Evolutionary conservation across 2,797 vertebrate species (phyloP), one percentile per base, ranked within the genome.

Genomic region (Catharus ustulatus): DNA sequence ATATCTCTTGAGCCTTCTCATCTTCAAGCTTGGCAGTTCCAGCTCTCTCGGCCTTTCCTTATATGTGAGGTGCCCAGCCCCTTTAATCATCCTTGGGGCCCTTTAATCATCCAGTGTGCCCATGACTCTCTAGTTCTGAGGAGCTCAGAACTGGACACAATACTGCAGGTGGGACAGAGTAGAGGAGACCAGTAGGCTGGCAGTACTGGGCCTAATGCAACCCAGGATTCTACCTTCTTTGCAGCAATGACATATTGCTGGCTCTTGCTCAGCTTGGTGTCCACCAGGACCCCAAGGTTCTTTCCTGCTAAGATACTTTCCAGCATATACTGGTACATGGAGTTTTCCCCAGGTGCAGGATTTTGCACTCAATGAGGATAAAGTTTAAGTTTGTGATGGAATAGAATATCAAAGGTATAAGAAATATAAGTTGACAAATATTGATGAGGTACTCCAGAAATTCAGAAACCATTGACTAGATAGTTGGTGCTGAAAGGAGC

Each of bases 121-220:
- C 69, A 23, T 12, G 22, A 10, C 21, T 54, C 17, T 59, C 30
- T 15, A 2, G 54, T 3, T 23, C 40, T 17, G 55, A 54, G 34
- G 40, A 61, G 21, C 54, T 61, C 62, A 54, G 34, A 67, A 42
- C 17, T 23, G 26, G 46, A 46, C 30, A 36, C 40, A 54, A 1
- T 11, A 8, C 10, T 67, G 12, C 40, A 27, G 16, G 9, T 54
- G 9, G 27, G 30, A 18, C 15, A 45, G 24, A 68, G 48, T 2
- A 84, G 29, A 24, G 13, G n/a, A 19, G 11, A 57, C 16, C 0
- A 0, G 51, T 8, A 40, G 11, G 20, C n/a, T 62, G 38, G 15
- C 15, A 79, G 38, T 19, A 13, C 6, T 24, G 48, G 52, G 18
- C 43, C 29, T 72, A 58, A 36, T 36, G 6, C 10, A 79, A 9